These are phyloP conservation scores for Dicaeum eximium DNA, from an alignment of 2,113 vertebrate genomes.

Conservation along the genomic window DNA sequence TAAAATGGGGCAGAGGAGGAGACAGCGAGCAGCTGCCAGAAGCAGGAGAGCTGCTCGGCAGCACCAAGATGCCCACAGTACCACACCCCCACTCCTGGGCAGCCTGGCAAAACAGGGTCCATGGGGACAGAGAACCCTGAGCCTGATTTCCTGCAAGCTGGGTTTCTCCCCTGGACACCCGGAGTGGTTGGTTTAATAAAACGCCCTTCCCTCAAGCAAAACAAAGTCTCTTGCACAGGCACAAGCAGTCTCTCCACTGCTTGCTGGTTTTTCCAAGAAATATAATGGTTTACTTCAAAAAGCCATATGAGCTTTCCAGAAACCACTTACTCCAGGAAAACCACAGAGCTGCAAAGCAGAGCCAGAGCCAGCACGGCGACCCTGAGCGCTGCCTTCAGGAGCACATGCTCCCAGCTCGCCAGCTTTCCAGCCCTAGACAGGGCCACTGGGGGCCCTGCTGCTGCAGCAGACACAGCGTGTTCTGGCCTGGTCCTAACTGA, in stretches of 20 bases:
- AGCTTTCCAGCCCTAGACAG: background rate
- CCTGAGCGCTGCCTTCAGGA: background rate
- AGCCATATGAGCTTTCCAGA: background rate
- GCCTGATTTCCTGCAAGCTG: background rate
- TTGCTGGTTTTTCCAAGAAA: background rate
- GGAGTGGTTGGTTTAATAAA: background rate
- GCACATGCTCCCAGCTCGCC: fast-evolving
- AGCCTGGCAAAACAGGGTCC: background rate
- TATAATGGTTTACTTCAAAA: background rate
- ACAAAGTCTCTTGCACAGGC: background rate
- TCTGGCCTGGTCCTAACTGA: background rate
- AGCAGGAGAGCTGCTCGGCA: background rate
- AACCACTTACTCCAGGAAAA: background rate
- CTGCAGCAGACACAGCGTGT: background rate
- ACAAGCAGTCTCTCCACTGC: background rate
- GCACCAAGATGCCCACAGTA: background rate
- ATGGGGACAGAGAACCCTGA: background rate
- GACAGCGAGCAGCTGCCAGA: background rate
- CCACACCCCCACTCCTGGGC: background rate
- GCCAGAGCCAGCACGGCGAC: background rate
- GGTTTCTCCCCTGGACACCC: background rate
- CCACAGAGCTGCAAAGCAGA: background rate
- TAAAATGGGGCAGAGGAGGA: background rate
- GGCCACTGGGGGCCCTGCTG: background rate
- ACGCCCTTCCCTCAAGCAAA: background rate